A percentile compares a stretch with the other conserved stretches of the same genome.
Evolutionary conservation across 2,113 vertebrate genomes (phyloP).

Genomic region (Pseudorasbora parva): DNA sequence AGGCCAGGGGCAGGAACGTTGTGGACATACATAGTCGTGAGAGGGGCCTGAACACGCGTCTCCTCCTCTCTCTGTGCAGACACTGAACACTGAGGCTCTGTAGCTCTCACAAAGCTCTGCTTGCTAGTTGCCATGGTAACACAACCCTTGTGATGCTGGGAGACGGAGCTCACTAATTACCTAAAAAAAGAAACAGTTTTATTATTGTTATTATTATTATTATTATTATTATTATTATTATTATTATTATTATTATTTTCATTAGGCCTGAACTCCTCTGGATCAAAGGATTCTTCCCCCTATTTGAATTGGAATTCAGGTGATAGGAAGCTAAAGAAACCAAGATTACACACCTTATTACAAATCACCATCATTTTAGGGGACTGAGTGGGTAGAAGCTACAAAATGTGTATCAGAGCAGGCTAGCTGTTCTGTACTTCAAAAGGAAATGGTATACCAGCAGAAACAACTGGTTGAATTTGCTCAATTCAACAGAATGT

Average conservation of each 20-base stretch:
- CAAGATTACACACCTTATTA: background rate
- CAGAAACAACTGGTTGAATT: background rate
- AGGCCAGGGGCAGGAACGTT: constrained; percentile 73
- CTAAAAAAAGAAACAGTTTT: constrained; percentile 68
- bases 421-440: background rate
- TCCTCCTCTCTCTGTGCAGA: constrained; percentile 68
- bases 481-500: background rate
- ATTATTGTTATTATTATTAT: constrained; percentile 52
- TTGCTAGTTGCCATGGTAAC: constrained; percentile 83
- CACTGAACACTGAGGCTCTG: constrained; percentile 64
- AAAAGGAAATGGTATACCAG: background rate
- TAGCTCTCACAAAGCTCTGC: constrained; percentile 69
- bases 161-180: constrained; percentile 73
- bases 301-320: constrained; percentile 43
- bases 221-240: constrained; percentile 64
- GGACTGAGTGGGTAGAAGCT: background rate
- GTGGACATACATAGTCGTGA: constrained; percentile 84
- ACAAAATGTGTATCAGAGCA: constrained; percentile 8
- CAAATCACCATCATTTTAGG: background rate
- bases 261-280: constrained; percentile 60
- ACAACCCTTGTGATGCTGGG: constrained; percentile 71
- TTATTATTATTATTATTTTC: constrained; percentile 63
- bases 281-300: constrained; percentile 46
- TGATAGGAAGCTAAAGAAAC: constrained; percentile 9
- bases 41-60: constrained; percentile 70